These are phyloP conservation scores for Heliconius eleuchia DNA, from an alignment of 1,140 invertebrate genomes.

Conservation along the genomic window DNA sequence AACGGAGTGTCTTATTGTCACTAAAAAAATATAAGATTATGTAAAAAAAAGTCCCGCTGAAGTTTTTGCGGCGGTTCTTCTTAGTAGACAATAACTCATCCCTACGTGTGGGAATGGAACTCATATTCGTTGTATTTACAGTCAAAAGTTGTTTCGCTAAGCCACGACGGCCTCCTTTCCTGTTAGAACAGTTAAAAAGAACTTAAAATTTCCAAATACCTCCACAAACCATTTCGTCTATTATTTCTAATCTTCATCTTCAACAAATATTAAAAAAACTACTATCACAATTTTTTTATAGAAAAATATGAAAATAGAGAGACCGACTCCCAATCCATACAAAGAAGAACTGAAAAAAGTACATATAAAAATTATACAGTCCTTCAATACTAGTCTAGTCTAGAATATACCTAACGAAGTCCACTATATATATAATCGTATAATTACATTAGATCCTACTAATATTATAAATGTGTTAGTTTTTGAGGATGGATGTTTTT, in stretches of 20 bases:
- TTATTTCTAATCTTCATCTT: background rate
- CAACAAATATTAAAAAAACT: too few species aligned
- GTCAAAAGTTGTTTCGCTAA: too few species aligned
- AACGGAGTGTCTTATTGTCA: too few species aligned
- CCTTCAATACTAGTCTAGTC: background rate
- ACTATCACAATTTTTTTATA: background rate
- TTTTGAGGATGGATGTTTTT: too few species aligned
- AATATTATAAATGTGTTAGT: too few species aligned
- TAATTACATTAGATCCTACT: background rate
- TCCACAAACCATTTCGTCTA: background rate
- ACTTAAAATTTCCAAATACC: background rate
- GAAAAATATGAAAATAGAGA: background rate
- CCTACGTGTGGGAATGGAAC: too few species aligned
- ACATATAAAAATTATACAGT: background rate
- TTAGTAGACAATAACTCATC: too few species aligned
- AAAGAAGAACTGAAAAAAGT: background rate
- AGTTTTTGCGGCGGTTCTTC: too few species aligned
- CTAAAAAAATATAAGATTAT: too few species aligned
- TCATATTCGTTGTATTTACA: too few species aligned
- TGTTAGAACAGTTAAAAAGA: background rate
- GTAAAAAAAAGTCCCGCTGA: too few species aligned
- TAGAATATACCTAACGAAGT: background rate
- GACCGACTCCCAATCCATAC: background rate
- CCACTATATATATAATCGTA: background rate
- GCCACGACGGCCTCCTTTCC: too few species aligned